Evolutionary conservation across 2,888 invertebrate genomes (phyloP).

Genomic region (Tuberolachnus salignus): DNA sequence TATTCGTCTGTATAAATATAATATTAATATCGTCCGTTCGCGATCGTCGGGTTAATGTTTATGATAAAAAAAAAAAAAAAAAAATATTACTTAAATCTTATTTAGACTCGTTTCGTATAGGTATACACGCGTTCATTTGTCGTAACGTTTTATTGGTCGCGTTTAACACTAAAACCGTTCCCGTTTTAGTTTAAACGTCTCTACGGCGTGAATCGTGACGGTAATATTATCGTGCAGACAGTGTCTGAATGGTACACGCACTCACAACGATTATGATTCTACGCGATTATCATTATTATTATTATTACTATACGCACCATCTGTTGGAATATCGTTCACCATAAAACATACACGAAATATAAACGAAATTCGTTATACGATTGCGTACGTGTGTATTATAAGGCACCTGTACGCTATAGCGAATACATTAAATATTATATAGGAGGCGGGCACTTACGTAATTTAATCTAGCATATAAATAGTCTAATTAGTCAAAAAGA

Average conservation of each 20-base stretch:
- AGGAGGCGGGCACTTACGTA: too few relatives aligned
- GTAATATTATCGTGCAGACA: slow-evolving; percentile 9
- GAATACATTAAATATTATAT: too few relatives aligned
- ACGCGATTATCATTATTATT: too few relatives aligned
- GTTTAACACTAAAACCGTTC: slow-evolving; percentile 37
- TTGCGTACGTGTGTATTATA: too few relatives aligned
- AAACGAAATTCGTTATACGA: not conserved
- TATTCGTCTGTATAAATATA: not conserved
- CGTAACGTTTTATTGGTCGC: slow-evolving; percentile 49
- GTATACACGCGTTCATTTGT: slow-evolving; percentile 26
- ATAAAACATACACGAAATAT: not conserved
- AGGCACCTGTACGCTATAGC: too few relatives aligned
- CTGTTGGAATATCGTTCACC: slow-evolving; percentile 6
- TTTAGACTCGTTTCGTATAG: slow-evolving; percentile 27
- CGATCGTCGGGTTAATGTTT: slow-evolving; percentile 31
- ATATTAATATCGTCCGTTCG: slow-evolving; percentile 24
- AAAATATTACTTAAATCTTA: slow-evolving; percentile 22
- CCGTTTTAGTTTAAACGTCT: slow-evolving; percentile 47
- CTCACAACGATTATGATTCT: slow-evolving; percentile 1
- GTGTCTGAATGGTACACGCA: slow-evolving; percentile 19
- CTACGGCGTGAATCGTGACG: slow-evolving; percentile 44
- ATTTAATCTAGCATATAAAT: too few relatives aligned
- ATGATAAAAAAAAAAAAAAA: slow-evolving; percentile 17
- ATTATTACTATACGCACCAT: slow-evolving; percentile 16
- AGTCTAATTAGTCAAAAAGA: too few relatives aligned